Percentiles rank a stretch among this genome's conserved stretches.
These are phyloP conservation scores for Nomada lathburiana DNA, from an alignment of 2,888 invertebrate genomes.

Conservation along the genomic window DNA sequence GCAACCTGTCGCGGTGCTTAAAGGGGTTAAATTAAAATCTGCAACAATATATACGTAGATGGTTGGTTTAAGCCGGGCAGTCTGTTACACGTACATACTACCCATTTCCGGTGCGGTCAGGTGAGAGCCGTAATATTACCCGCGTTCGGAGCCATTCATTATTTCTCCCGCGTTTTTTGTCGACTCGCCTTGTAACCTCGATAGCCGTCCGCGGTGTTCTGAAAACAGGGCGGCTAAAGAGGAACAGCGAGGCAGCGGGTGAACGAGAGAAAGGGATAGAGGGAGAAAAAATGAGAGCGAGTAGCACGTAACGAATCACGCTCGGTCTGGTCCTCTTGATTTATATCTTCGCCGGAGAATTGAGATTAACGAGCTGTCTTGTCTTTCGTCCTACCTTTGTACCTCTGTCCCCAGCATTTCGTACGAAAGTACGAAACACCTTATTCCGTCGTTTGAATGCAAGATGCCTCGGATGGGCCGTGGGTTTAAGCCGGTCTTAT, in stretches of 20 bases:
- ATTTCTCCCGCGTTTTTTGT: conserved; percentile 30
- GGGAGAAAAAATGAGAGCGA: conserved; percentile 5
- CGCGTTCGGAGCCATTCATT: conserved; percentile 52
- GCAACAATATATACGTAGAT: conserved; percentile 40
- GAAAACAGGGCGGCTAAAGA: conserved; percentile 29
- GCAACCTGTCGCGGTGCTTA: conserved; percentile 20
- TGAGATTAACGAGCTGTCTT: conserved; percentile 57
- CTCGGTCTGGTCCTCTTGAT: conserved; percentile 44
- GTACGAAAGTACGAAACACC: conserved; percentile 13
- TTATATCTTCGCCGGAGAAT: conserved; percentile 55
- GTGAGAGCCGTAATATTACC: conserved; percentile 64
- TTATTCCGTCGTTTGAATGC: conserved; percentile 10
- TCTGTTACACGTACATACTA: conserved; percentile 35
- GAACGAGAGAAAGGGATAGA: neutral
- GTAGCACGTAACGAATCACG: conserved; percentile 44
- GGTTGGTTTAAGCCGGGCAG: conserved; percentile 14
- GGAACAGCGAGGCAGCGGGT: neutral
- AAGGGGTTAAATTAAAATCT: conserved; percentile 39
- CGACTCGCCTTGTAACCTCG: conserved; percentile 23
- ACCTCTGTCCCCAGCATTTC: conserved; percentile 25
- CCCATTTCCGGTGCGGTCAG: conserved; percentile 56
- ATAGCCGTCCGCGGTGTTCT: conserved; percentile 17
- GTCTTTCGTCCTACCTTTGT: conserved; percentile 10
- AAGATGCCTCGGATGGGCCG: neutral
- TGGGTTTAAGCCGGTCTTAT: neutral